Conservation (phyloP, 2,797 vertebrate genomes). For the Onychomys arenicola region DNA sequence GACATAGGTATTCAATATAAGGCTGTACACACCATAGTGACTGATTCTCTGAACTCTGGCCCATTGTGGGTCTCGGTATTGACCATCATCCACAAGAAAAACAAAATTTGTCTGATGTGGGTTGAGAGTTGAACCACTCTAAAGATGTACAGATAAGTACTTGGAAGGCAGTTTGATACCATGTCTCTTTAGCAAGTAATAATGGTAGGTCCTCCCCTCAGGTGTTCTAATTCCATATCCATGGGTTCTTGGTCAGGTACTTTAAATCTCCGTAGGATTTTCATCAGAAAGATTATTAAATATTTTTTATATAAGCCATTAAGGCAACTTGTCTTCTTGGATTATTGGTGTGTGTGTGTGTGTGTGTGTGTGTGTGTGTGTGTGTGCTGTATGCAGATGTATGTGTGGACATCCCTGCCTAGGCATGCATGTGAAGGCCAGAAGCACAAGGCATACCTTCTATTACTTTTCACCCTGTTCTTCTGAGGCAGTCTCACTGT, state of each 20-base stretch:
- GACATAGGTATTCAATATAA: no score
- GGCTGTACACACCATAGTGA: neutral
- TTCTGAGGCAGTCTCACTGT: neutral
- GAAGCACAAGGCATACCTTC: neutral
- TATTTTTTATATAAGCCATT: constrained; percentile 9
- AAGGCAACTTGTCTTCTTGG: constrained; percentile 6
- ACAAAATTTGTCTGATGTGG: neutral
- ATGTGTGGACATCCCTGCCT: neutral
- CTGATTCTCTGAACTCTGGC: neutral
- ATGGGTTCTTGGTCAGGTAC: neutral
- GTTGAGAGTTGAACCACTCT: neutral
- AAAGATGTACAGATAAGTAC: neutral
- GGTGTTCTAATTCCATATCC: neutral
- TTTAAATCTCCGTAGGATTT: neutral
- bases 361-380: neutral
- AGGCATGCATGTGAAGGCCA: neutral
- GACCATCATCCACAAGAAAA: no score
- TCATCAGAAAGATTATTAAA: neutral
- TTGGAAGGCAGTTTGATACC: neutral
- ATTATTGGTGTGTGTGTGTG: neutral
- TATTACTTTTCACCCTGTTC: neutral
- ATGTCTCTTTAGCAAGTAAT: neutral
- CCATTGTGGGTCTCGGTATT: neutral
- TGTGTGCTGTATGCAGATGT: neutral
- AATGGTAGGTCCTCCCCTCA: neutral